Base-by-base conservation (phyloP, 2,113 vertebrate species). In the Amazona vittata region DNA sequence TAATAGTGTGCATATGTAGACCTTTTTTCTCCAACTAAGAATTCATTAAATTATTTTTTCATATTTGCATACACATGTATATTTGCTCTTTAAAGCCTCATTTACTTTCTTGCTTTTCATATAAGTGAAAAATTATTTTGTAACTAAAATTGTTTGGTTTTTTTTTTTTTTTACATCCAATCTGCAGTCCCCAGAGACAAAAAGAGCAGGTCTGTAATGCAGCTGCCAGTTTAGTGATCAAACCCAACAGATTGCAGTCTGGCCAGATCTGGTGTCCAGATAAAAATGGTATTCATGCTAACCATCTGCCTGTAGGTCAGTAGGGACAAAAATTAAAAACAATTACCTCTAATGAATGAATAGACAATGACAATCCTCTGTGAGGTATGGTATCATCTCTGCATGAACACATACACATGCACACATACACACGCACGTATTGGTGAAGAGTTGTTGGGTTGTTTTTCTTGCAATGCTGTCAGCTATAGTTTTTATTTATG, bases 281-380 rank as follows among this genome's bases (percentile, higher is more conserved):
- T 98, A 98, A 98, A 96, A 79, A 95, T 96, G 96, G 97, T 91
- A 97, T 98, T 98, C 97, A 98, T 98, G 97, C 98, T 98, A 91
- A 96, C 98, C 98, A 98, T 98, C 98, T 98, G 98, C 97, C 97
- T 96, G 80, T 92, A 97, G 98, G 97, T 98, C 98, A 98, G 93
- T 60, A 89, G 97, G 97, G 97, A 98, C 96, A 97, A 97, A 98
- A 97, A 97, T 97, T 97, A 98, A 97, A 97, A 98, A 97, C 98
- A 97, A 98, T 98, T 98, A 97, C 96, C 93, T 94, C 96, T 97
- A 97, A 98, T 98, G 98, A 98, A 97, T 98, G 97, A 98, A 97
- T 97, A 94, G 97, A 97, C 97, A 98, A 97, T 98, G 97, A 83
- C 93, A 95, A 94, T 96, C 80, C 96, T 98, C 96, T 98, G 94